Conservation (phyloP, 2,113 vertebrate species). For the Pelvicachromis taeniatus region DNA sequence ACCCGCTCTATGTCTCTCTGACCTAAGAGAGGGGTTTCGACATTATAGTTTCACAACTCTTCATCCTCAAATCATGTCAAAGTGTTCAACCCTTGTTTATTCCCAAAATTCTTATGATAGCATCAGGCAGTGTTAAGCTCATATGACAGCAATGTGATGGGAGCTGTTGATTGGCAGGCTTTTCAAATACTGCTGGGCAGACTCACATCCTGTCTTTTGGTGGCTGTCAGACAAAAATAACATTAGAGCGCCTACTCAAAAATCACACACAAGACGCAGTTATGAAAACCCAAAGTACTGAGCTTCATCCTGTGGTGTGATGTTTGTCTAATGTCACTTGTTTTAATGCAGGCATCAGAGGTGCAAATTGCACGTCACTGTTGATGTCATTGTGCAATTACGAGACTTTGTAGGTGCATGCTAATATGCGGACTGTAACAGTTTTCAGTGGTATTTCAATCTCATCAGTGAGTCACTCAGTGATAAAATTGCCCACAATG, state of each 20-base stretch:
- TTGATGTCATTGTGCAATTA: background rate
- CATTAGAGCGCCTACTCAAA: background rate
- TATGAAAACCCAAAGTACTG: background rate
- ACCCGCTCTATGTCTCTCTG: background rate
- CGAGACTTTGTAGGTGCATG: background rate
- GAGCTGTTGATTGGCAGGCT: background rate
- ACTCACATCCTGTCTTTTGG: slow-evolving; percentile 27
- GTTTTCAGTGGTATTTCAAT: slow-evolving; percentile 20
- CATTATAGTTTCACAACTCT: slow-evolving; percentile 19
- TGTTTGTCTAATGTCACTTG: background rate
- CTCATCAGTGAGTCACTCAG: slow-evolving; percentile 39
- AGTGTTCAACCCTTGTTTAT: slow-evolving; percentile 10
- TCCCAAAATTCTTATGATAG: background rate
- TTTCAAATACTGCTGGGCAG: background rate
- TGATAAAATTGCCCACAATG: slow-evolving; percentile 46
- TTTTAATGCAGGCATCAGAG: background rate
- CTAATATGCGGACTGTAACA: background rate
- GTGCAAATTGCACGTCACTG: background rate
- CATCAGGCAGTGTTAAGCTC: background rate
- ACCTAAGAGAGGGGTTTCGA: background rate
- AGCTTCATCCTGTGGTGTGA: background rate
- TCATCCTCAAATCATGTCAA: slow-evolving; percentile 1
- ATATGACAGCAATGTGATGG: background rate
- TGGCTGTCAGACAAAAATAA: background rate
- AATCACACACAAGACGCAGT: background rate